Evolutionary conservation across 30 jellyfish, hydroid and myxozoan genomes (phyloP).

Genomic region (Chrysaora quinquecirrha): DNA sequence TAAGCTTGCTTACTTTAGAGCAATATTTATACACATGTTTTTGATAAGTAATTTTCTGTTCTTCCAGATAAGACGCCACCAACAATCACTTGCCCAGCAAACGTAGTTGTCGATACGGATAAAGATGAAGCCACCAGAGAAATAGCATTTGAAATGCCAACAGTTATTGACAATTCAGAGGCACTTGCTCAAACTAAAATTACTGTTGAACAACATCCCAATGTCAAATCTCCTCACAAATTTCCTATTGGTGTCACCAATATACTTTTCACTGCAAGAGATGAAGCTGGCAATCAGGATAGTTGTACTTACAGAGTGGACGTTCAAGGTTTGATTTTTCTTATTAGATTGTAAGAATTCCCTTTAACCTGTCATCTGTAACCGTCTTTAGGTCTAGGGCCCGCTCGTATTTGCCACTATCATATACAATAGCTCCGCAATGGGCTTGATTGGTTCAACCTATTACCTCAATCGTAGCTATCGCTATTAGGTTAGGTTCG

Average conservation of each 20-base stretch:
- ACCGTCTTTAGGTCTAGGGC: no score
- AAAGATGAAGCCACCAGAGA: constrained; percentile 73
- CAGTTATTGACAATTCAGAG: constrained; percentile 86
- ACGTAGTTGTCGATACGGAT: constrained; percentile 74
- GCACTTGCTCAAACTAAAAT: constrained; percentile 65
- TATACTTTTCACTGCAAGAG: constrained; percentile 82
- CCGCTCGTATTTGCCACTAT: no score
- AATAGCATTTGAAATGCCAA: constrained; percentile 67
- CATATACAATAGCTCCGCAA: no score
- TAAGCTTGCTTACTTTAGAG: no score
- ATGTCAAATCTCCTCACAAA: constrained; percentile 84
- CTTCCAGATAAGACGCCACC: constrained; percentile 94
- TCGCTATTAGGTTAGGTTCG: no score
- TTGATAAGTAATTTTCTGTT: not conserved
- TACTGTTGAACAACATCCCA: constrained; percentile 72
- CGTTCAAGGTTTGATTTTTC: constrained; percentile 50
- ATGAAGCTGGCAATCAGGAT: constrained; percentile 84
- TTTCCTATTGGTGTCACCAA: constrained; percentile 90
- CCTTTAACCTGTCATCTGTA: no score
- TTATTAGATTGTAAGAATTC: no score
- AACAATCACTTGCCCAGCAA: constrained; percentile 89
- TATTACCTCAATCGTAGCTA: no score
- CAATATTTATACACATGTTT: no score
- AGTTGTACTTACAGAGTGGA: constrained; percentile 86
- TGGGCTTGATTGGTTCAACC: no score